Conservation (phyloP, 2,113 vertebrate species). For the Danio rerio region DNA sequence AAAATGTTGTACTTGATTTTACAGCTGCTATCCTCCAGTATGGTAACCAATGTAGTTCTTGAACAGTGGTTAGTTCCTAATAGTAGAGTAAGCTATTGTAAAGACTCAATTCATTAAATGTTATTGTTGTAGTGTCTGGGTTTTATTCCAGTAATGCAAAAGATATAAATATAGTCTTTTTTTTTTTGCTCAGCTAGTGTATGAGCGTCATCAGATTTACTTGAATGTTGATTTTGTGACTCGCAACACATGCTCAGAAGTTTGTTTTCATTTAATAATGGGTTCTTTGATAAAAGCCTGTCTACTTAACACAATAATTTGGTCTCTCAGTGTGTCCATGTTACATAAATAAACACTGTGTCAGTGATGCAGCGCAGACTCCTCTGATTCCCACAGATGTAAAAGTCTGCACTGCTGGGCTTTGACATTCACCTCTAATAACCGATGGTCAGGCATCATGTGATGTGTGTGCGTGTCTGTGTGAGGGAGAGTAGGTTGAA, state of each 20-base stretch:
- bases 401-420: not conserved
- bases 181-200: not conserved
- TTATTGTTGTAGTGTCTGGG: no score
- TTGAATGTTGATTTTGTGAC: not conserved
- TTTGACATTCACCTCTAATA: conserved; percentile 40
- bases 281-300: not conserved
- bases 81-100: no score
- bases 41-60: no score
- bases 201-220: not conserved
- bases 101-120: no score
- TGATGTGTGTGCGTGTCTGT: conserved; percentile 2
- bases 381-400: conserved; percentile 1
- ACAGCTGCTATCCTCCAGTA: no score
- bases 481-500: not conserved
- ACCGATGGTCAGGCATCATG: not conserved
- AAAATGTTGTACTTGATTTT: no score
- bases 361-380: not conserved
- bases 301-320: not conserved
- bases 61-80: no score
- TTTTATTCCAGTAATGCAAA: no score
- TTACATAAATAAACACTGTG: not conserved
- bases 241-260: not conserved
- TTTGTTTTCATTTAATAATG: not conserved
- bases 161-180: no score
- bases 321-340: not conserved